These are phyloP conservation scores for Hucho hucho DNA, from an alignment of 2,113 vertebrate genomes.

Conservation along the genomic window DNA sequence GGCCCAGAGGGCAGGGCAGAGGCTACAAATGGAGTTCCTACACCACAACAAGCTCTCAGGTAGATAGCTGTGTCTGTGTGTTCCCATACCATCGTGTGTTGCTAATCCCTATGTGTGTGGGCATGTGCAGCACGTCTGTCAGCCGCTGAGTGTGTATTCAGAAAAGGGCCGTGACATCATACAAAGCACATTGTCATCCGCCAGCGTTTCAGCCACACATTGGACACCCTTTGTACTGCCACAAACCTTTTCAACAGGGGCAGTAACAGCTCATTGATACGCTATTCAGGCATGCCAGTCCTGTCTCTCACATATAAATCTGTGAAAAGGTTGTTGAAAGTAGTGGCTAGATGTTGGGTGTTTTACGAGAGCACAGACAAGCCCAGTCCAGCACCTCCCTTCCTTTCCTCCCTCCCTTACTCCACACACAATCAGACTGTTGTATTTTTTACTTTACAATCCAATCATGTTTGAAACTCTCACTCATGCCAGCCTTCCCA, in stretches of 20 bases:
- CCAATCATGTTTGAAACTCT: background rate
- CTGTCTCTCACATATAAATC: background rate
- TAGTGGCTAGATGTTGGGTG: background rate
- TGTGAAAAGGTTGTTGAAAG: background rate
- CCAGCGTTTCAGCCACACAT: background rate
- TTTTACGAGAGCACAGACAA: background rate
- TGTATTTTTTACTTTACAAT: background rate
- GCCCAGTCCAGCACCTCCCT: background rate
- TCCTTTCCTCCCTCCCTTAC: background rate
- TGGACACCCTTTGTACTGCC: background rate
- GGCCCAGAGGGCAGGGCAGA: conserved; percentile 89
- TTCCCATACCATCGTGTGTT: background rate
- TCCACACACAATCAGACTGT: background rate
- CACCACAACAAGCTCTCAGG: conserved; percentile 94
- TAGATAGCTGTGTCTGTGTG: conserved; percentile 44
- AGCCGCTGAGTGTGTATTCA: background rate
- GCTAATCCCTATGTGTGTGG: background rate
- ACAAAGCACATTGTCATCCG: background rate
- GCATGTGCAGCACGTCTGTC: background rate
- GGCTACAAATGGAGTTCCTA: conserved; percentile 94
- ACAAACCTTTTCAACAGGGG: background rate
- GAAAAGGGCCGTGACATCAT: background rate
- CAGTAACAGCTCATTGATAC: background rate
- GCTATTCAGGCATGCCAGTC: background rate
- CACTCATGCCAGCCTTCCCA: background rate